Conservation (phyloP, 2,797 vertebrate genomes). For the Sparus aurata region DNA sequence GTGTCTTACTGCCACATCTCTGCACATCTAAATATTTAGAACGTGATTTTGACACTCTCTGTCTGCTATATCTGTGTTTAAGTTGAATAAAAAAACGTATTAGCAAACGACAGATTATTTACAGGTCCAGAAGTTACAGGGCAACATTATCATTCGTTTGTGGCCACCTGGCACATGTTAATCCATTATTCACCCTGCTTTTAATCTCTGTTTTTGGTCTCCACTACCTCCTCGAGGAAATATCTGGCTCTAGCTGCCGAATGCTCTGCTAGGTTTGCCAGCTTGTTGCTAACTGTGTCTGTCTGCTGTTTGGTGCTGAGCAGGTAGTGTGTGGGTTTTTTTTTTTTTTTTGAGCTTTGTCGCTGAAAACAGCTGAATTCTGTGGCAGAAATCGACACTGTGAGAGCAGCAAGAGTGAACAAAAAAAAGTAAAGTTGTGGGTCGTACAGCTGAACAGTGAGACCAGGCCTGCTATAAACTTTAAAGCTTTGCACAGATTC, state of each 20-base stretch:
- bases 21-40: slow-evolving; percentile 1
- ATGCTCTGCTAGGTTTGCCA: not conserved
- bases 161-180: not conserved
- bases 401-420: not conserved
- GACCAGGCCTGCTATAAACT: not conserved
- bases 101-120: not conserved
- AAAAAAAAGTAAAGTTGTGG: not conserved
- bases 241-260: not conserved
- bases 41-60: not conserved
- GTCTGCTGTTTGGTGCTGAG: not conserved
- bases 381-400: not conserved
- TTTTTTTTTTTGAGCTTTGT: not conserved
- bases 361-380: not conserved
- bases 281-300: not conserved
- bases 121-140: not conserved
- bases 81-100: not conserved
- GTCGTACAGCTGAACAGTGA: not conserved
- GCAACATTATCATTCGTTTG: not conserved
- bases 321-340: not conserved
- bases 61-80: not conserved
- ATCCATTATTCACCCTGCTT: not conserved
- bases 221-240: not conserved
- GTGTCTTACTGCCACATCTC: not conserved
- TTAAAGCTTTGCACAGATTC: not conserved
- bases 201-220: slow-evolving; percentile 18